Evolutionary conservation across 2,797 vertebrate genomes (phyloP), one percentile per base, ranked within the genome.

Genomic region (Carduelis carduelis): DNA sequence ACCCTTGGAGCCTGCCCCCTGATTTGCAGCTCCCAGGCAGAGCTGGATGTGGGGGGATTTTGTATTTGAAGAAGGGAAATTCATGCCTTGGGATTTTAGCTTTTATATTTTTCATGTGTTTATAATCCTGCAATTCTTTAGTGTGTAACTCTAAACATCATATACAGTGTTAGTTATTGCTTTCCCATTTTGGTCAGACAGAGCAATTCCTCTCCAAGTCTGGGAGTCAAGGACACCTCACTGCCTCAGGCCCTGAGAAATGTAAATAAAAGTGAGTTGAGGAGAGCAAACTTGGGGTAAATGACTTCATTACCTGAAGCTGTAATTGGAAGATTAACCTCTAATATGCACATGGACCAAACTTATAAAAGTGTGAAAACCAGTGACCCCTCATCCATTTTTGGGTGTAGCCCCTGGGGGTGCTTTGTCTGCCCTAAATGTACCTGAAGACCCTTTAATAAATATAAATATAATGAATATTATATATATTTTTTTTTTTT

Each of bases 331-430:
- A n/a, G n/a, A n/a, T n/a, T n/a, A n/a, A n/a, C n/a, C n/a, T n/a
- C n/a, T n/a, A n/a, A n/a, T n/a, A n/a, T n/a, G n/a, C n/a, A n/a
- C n/a, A n/a, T n/a, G n/a, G n/a, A n/a, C n/a, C n/a, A n/a, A n/a
- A n/a, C n/a, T n/a, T n/a, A n/a, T n/a, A n/a, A n/a, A n/a, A n/a
- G n/a, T n/a, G n/a, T n/a, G n/a, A n/a, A n/a, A 63, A 30, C 8
- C 15, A 0, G 0, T 77, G 32, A 34, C 23, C 5, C 7, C 3
- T 19, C 4, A 1, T 24, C 32, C 26, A 30, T 30, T 77, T 76
- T 30, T 43, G 27, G 4, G n/a, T 15, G 49, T 15, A 30, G 12
- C 10, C 39, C 20, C 39, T 44, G 21, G n/a, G 9, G 34, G 27
- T 47, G 21, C 5, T 64, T 53, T 1, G 2, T 44, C 39, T 60